These are phyloP conservation scores for Xestia c-nigrum DNA, from an alignment of 2,888 invertebrate species.

Conservation along the genomic window DNA sequence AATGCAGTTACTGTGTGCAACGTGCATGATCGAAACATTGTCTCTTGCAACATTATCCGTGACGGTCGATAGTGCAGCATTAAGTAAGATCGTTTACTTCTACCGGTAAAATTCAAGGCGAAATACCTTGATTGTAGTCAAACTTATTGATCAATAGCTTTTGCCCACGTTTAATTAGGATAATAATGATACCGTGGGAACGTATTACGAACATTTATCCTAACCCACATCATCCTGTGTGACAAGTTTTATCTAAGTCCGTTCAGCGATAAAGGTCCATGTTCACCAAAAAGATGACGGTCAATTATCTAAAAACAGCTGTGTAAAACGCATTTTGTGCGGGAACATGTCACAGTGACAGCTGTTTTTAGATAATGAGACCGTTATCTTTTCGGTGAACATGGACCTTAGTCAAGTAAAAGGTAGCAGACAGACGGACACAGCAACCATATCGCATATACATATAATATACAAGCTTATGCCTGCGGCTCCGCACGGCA, in stretches of 20 bases:
- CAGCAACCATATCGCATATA: neutral
- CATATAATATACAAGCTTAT: too few species aligned
- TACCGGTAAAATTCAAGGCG: constrained; percentile 20
- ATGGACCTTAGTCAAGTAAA: too few species aligned
- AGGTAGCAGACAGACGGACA: neutral
- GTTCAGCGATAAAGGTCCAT: too few species aligned
- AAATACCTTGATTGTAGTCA: constrained; percentile 9
- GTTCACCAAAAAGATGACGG: too few species aligned
- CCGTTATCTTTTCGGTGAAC: too few species aligned
- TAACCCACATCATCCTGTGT: neutral
- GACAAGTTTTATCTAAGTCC: neutral
- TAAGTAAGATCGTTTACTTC: constrained; percentile 32
- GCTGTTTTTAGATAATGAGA: too few species aligned
- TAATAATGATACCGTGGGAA: neutral
- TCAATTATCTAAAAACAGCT: too few species aligned
- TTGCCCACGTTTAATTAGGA: neutral
- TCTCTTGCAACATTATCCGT: constrained; percentile 52
- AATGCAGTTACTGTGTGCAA: constrained; percentile 47
- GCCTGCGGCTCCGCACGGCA: too few species aligned
- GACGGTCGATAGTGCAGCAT: constrained; percentile 38
- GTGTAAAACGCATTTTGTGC: too few species aligned
- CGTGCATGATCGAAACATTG: constrained; percentile 45
- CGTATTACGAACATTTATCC: neutral
- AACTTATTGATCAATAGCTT: neutral
- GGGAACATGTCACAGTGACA: too few species aligned